Base-by-base conservation (phyloP, 2,113 vertebrate genomes). In the Callaeas wilsoni region DNA sequence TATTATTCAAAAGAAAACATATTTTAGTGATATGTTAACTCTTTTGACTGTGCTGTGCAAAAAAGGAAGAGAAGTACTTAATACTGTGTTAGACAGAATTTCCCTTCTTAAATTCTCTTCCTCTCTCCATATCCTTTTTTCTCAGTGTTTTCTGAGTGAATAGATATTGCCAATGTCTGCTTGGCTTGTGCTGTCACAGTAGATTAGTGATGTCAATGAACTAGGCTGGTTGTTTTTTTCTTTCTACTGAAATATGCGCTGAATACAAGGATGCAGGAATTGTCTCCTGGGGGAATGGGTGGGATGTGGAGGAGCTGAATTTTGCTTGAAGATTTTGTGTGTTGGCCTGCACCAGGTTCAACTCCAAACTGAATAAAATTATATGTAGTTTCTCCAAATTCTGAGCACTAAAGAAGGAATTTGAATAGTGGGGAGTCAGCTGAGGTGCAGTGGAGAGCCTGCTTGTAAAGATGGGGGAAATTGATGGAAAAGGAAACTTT, bases 171-270 rank as follows among this genome's bases (percentile, higher is more conserved):
- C 82, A 90, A 13, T 77, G 35, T 81, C 79, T 94, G 86, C 86
- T 94, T 95, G 94, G 50, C 71, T 91, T 94, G 81, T 62, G 84
- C 89, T 93, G 93, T 96, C 96, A 91, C 15, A 76, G 32, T 49
- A 85, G 67, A 95, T 95, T 93, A 95, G 65, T 62, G 52, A 82
- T 39, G 52, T 57, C 74, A 56, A 20, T 46, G 62, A 95, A 82
- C 41, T 64, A 68, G 70, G 49, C 35, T 33, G n/a, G 25, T 35
- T 84, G 17, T 0, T 53, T 88, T 79, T 85, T 84, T 14, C 27
- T 30, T 73, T 70, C 77, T 84, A 44, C 60, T 64, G 55, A 84
- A 93, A 83, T 33, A 50, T 33, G 67, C 1, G 2, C 35, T 70
- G 73, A 67, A 75, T 46, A 81, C 16, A 81, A 67, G 16, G 50